phyloP scores from a whole-genome alignment of 2,113 vertebrate species.

The Cervus canadensis region DNA sequence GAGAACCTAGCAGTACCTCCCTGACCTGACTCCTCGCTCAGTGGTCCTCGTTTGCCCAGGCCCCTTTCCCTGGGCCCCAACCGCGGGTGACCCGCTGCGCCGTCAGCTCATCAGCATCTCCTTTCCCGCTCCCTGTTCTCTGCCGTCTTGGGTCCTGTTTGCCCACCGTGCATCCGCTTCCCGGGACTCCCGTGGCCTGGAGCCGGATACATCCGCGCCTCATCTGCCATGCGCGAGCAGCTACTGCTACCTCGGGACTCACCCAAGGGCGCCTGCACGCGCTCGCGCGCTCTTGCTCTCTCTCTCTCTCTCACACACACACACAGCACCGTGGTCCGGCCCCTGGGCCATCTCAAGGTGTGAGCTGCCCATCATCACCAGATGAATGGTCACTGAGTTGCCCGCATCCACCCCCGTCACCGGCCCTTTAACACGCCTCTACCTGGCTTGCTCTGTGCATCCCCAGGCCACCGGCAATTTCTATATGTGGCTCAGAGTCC shows the following conservation, averaged over 20 bases:
- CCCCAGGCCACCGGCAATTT: not conserved
- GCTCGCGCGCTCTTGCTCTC: fast-evolving
- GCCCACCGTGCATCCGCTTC: not conserved
- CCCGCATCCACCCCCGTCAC: fast-evolving
- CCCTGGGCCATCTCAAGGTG: fast-evolving
- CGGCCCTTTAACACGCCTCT: not conserved
- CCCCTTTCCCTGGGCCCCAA: not conserved
- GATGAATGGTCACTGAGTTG: not conserved
- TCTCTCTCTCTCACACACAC: not conserved
- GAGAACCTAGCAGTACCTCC: not conserved
- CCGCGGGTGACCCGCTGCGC: not conserved
- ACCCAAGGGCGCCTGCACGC: not conserved
- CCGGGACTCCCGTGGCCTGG: not conserved
- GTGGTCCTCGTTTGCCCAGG: not conserved
- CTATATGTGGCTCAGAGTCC: not conserved
- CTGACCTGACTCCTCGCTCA: not conserved
- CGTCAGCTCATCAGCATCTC: not conserved
- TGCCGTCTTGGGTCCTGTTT: not conserved
- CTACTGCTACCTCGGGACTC: not conserved
- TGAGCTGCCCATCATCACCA: not conserved
- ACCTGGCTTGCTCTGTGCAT: not conserved
- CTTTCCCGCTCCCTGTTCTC: not conserved
- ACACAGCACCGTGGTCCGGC: not conserved
- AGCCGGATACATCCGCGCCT: not conserved
- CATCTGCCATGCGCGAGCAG: not conserved